Conservation (phyloP, 2,797 vertebrate genomes). For the Columba guinea region DNA sequence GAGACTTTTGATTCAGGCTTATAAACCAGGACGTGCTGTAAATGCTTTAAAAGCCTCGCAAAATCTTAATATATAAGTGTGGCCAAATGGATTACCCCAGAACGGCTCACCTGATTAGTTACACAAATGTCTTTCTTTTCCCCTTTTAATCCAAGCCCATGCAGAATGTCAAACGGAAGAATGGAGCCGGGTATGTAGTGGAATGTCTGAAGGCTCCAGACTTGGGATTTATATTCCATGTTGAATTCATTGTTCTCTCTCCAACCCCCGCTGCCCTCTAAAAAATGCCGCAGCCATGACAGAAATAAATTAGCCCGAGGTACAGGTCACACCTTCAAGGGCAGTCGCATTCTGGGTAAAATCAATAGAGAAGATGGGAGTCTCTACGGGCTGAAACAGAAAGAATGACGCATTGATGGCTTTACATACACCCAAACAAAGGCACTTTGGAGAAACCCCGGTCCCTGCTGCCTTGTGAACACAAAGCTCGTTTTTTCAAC, state of each 20-base stretch:
- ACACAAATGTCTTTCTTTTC: conserved; percentile 39
- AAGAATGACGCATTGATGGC: conserved; percentile 67
- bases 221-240: conserved; percentile 68
- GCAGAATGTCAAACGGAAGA: conserved; percentile 30
- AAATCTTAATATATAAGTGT: conserved; percentile 14
- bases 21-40: neutral
- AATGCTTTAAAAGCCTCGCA: conserved; percentile 19
- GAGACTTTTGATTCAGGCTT: neutral
- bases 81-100: conserved; percentile 55
- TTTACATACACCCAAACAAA: conserved; percentile 71
- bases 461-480: conserved; percentile 5
- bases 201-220: conserved; percentile 33
- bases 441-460: conserved; percentile 53
- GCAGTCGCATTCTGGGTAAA: conserved; percentile 72
- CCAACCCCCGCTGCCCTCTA: conserved; percentile 41
- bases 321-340: conserved; percentile 80
- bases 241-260: conserved; percentile 55
- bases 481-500: conserved; percentile 34
- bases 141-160: conserved; percentile 1
- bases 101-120: conserved; percentile 61
- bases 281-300: conserved; percentile 74
- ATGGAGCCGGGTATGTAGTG: neutral
- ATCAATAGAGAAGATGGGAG: conserved; percentile 75
- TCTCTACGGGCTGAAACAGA: conserved; percentile 71
- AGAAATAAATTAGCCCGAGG: conserved; percentile 81